Evolutionary conservation across 2,888 invertebrate genomes (phyloP).

Genomic region (Bellardia pandia): DNA sequence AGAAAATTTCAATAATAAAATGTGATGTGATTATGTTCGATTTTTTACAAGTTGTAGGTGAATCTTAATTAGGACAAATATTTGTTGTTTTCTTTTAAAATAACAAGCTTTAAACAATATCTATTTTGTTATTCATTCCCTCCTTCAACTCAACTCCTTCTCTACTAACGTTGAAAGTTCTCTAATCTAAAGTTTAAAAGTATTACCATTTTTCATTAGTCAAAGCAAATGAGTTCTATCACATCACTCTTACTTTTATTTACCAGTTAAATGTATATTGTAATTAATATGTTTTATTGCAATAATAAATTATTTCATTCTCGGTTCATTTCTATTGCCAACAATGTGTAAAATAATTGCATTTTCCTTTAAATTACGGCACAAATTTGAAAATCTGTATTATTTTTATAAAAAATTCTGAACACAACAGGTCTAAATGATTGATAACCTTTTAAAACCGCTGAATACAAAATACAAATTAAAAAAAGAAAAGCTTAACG

Average conservation of each 20-base stretch:
- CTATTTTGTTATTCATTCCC: too few relatives aligned
- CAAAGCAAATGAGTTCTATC: too few relatives aligned
- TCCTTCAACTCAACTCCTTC: too few relatives aligned
- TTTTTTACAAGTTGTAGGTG: too few relatives aligned
- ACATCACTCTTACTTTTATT: background rate
- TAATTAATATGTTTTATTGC: background rate
- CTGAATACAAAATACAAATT: constrained; percentile 26
- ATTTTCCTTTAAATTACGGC: constrained; percentile 32
- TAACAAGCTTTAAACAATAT: too few relatives aligned
- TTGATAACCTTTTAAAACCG: constrained; percentile 58
- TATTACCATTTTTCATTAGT: too few relatives aligned
- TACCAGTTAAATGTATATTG: background rate
- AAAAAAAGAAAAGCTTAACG: background rate
- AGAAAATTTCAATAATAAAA: constrained; percentile 20
- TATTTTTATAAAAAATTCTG: constrained; percentile 45
- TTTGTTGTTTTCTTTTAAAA: too few relatives aligned
- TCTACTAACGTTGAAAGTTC: too few relatives aligned
- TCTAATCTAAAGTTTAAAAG: background rate
- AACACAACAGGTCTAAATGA: constrained; percentile 53
- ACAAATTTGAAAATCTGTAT: constrained; percentile 32
- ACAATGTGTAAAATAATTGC: constrained; percentile 57
- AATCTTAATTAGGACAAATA: too few relatives aligned
- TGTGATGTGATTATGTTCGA: background rate
- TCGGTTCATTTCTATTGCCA: constrained; percentile 49
- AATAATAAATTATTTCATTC: constrained; percentile 6